Conservation (phyloP, 2,888 invertebrate genomes). For the Pelosia muscerda region DNA sequence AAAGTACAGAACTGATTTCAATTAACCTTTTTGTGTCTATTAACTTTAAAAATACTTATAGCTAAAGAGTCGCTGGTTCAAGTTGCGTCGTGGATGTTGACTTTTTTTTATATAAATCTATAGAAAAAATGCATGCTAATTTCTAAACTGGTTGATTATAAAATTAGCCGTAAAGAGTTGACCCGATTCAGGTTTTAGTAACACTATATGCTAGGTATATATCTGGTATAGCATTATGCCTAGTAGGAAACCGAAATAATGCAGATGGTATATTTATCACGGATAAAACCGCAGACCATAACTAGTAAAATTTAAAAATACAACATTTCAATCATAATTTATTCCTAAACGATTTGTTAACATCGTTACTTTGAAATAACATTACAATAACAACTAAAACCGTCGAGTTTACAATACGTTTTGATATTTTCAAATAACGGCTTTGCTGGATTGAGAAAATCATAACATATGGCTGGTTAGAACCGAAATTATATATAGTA, state of each 20-base stretch:
- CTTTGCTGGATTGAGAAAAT: neutral
- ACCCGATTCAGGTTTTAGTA: no score
- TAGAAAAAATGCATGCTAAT: no score
- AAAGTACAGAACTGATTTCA: neutral
- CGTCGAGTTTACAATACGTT: conserved; percentile 21
- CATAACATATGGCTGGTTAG: conserved; percentile 4
- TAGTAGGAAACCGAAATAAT: no score
- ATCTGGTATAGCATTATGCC: no score
- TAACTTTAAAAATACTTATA: neutral
- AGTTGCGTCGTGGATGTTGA: no score
- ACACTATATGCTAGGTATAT: no score
- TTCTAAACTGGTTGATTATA: no score
- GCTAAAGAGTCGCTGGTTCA: no score
- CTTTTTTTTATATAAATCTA: no score
- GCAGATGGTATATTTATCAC: neutral
- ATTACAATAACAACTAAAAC: conserved; percentile 3
- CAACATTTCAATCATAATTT: conserved; percentile 11
- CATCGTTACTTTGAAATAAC: conserved; percentile 2
- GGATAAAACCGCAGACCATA: neutral
- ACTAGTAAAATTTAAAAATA: conserved; percentile 13
- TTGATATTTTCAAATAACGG: conserved; percentile 39
- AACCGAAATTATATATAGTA: no score
- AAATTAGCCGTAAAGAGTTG: no score
- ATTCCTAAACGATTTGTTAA: conserved; percentile 6
- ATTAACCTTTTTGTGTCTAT: neutral